Evolutionary conservation across 2,888 invertebrate species (phyloP), one percentile per base, ranked within the genome.

Genomic region (Glaucopsyche alexis): DNA sequence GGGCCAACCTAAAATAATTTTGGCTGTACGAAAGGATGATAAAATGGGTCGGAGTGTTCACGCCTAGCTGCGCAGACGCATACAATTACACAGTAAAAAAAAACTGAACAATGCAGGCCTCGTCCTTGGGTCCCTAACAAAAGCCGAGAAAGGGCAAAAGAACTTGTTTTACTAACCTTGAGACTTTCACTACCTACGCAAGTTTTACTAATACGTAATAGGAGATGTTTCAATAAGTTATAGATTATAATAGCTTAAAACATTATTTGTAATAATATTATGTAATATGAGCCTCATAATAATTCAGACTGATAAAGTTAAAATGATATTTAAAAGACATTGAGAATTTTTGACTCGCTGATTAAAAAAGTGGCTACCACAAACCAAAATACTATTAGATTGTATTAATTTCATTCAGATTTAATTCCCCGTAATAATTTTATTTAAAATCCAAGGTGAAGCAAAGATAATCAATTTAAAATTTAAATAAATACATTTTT

Each of bases 61-160:
- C 86, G 90, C 87, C 83, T 83, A 84, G 82, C 85, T 82, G 87
- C 85, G 82, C 88, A 86, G 90, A 88, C 89, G 90, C 91, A 90
- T 89, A 90, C 89, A 90, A 90, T 91, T 91, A 92, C 87, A 82
- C 82, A 78, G 89, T 90, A 91, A 91, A 92, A 90, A 90, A 86
- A 82, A 77, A 81, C 85, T 81, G 82, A 87, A 90, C 91, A 92
- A 92, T 90, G 88, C 87, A 84, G 83, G 81, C 81, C 79, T 85
- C 91, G 92, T 93, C 92, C 93, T 93, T 91, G 91, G 82, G 82
- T 83, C 86, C 88, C 88, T 83, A 90, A 91, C 90, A 91, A 91
- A 91, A 92, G 90, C 89, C 84, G 87, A 90, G 91, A 90, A 92
- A 91, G 91, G 91, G 91, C 92, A 91, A 86, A 87, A 87, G 87